Conservation (phyloP, 2,888 invertebrate species). For the Drosophila anomalata region DNA sequence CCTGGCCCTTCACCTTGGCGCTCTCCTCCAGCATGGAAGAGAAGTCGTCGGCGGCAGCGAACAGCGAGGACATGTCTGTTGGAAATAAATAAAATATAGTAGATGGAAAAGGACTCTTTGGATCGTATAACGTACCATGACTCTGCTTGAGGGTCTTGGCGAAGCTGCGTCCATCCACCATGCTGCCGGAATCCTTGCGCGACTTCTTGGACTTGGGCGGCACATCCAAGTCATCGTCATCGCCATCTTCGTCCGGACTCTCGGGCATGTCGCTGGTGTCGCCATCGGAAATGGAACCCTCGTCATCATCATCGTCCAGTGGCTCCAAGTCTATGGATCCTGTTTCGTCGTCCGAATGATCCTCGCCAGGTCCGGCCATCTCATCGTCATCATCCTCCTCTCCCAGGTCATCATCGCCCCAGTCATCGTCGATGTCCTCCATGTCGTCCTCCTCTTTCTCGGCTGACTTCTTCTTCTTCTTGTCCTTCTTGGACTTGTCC, state of each 20-base stretch:
- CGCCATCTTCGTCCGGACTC: constrained; percentile 64
- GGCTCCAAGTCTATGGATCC: constrained; percentile 75
- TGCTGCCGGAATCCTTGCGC: constrained; percentile 47
- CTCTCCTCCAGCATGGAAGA: constrained; percentile 94
- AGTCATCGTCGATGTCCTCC: constrained; percentile 78
- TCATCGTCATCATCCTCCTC: constrained; percentile 76
- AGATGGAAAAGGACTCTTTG: neutral
- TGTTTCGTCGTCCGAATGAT: constrained; percentile 76
- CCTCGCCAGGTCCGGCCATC: constrained; percentile 69
- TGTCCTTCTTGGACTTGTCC: constrained; percentile 64
- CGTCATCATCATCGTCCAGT: constrained; percentile 59
- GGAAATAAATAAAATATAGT: neutral
- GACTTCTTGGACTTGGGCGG: constrained; percentile 78
- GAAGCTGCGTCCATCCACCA: constrained; percentile 72
- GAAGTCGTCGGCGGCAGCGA: constrained; percentile 95
- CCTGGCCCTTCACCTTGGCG: constrained; percentile 87
- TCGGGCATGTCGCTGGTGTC: constrained; percentile 70
- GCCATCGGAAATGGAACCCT: constrained; percentile 73
- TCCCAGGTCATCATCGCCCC: constrained; percentile 76
- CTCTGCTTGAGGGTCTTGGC: constrained; percentile 81
- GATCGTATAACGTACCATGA: constrained; percentile 63
- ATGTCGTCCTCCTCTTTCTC: constrained; percentile 81
- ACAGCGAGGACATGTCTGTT: constrained; percentile 87
- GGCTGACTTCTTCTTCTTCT: constrained; percentile 65
- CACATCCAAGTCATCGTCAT: constrained; percentile 59